Conservation (phyloP, 1,140 invertebrate genomes). For the Drosophila erecta region DNA sequence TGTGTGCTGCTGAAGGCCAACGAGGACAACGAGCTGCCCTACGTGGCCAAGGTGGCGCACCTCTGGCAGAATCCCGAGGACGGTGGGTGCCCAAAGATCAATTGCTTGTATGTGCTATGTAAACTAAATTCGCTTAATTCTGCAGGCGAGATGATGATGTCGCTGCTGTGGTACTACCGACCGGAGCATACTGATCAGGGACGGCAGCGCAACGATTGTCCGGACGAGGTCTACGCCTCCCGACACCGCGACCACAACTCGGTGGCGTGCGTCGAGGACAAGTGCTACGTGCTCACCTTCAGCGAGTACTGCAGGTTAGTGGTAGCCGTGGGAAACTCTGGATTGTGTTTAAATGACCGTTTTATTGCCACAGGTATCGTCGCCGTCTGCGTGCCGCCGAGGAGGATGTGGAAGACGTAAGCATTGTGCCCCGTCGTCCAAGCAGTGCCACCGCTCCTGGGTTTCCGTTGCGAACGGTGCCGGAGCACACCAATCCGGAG, state of each 20-base stretch:
- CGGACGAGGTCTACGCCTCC: constrained; percentile 97
- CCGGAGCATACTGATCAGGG: constrained; percentile 98
- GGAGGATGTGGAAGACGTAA: constrained; percentile 85
- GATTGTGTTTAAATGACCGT: not conserved
- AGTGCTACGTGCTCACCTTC: constrained; percentile 98
- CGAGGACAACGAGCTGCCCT: constrained; percentile 93
- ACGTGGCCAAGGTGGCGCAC: constrained; percentile 96
- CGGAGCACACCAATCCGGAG: constrained; percentile 90
- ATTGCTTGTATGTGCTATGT: not conserved
- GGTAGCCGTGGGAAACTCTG: not conserved
- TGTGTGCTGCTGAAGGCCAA: constrained; percentile 95
- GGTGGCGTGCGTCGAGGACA: constrained; percentile 98
- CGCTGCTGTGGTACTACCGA: constrained; percentile 98
- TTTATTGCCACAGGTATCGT: constrained; percentile 85
- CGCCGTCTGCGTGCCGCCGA: constrained; percentile 86
- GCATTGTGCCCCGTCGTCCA: constrained; percentile 67
- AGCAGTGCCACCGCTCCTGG: constrained; percentile 15
- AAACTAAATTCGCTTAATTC: not conserved
- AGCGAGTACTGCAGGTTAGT: constrained; percentile 97
- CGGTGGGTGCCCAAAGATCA: constrained; percentile 86
- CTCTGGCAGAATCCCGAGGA: constrained; percentile 97
- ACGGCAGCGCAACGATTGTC: constrained; percentile 90
- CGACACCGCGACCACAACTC: constrained; percentile 97
- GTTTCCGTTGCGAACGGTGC: constrained; percentile 86
- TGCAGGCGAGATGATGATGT: constrained; percentile 98